Evolutionary conservation across 2,888 invertebrate species (phyloP).

Genomic region (Hypsopygia costalis): DNA sequence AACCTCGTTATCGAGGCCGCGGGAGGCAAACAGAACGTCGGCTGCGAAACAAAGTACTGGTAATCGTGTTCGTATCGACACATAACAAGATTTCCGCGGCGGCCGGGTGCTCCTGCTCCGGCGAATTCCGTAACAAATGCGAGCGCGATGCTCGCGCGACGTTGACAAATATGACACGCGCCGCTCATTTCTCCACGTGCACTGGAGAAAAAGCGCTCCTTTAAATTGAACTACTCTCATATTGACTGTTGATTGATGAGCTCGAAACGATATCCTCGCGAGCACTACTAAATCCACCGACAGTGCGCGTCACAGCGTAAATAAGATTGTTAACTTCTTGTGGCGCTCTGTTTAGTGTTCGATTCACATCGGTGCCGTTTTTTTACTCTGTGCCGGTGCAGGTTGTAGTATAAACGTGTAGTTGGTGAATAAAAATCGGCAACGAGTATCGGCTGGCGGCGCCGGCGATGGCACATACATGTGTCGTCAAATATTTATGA

Average conservation of each 20-base stretch:
- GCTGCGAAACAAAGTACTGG: too few species aligned
- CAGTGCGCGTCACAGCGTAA: constrained; percentile 14
- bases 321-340: neutral
- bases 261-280: constrained; percentile 19
- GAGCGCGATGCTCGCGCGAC: constrained; percentile 33
- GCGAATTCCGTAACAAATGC: constrained; percentile 36
- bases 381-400: constrained; percentile 3
- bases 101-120: too few species aligned
- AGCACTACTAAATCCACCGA: constrained; percentile 10
- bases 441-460: constrained; percentile 19
- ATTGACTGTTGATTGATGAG: constrained; percentile 46
- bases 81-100: too few species aligned
- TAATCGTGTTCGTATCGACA: too few species aligned
- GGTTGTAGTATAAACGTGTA: constrained; percentile 8
- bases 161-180: constrained; percentile 46
- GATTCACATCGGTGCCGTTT: neutral
- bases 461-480: constrained; percentile 25
- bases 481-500: constrained; percentile 53
- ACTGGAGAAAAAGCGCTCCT: constrained; percentile 27
- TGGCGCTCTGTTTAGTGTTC: neutral
- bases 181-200: constrained; percentile 20
- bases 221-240: constrained; percentile 38
- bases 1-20: too few species aligned
- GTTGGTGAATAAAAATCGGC: constrained; percentile 26
- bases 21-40: too few species aligned